A percentile compares a stretch with the other conserved stretches of the same genome.
Conservation (phyloP, 2,888 invertebrate genomes). For the Nymphalis polychloros region DNA sequence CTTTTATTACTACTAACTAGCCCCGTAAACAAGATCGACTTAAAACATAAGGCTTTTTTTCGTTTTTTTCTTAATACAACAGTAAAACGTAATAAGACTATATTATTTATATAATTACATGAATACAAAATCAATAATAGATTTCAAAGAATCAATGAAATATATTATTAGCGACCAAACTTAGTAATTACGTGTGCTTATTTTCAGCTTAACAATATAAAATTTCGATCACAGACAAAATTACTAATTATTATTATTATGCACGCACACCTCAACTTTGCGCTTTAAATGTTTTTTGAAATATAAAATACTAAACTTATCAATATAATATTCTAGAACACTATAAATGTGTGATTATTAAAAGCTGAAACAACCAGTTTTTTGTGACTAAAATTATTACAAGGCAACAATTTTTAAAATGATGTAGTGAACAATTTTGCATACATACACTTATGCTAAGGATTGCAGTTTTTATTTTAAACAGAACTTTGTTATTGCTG, state of each 20-base stretch:
- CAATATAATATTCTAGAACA: constrained; percentile 66
- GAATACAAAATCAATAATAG: constrained; percentile 27
- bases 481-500: constrained; percentile 1
- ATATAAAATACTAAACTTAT: constrained; percentile 77
- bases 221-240: constrained; percentile 81
- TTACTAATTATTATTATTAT: constrained; percentile 71
- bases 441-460: constrained; percentile 21
- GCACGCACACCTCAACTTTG: constrained; percentile 61
- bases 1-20: background rate
- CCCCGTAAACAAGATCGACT: constrained; percentile 3
- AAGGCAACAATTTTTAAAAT: constrained; percentile 63
- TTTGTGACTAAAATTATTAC: constrained; percentile 67
- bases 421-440: constrained; percentile 61
- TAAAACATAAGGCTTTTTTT: background rate
- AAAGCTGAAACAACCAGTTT: constrained; percentile 73
- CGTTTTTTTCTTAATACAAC: constrained; percentile 4
- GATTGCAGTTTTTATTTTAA: constrained; percentile 16
- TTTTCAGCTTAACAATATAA: constrained; percentile 77
- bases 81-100: constrained; percentile 13
- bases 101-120: constrained; percentile 16
- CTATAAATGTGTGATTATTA: constrained; percentile 67
- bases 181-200: constrained; percentile 57
- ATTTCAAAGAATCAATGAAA: constrained; percentile 18
- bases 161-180: constrained; percentile 24
- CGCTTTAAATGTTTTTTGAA: constrained; percentile 65